phyloP scores from a whole-genome alignment of 2,888 invertebrate species.

The Orthonychiurus folsomi region DNA sequence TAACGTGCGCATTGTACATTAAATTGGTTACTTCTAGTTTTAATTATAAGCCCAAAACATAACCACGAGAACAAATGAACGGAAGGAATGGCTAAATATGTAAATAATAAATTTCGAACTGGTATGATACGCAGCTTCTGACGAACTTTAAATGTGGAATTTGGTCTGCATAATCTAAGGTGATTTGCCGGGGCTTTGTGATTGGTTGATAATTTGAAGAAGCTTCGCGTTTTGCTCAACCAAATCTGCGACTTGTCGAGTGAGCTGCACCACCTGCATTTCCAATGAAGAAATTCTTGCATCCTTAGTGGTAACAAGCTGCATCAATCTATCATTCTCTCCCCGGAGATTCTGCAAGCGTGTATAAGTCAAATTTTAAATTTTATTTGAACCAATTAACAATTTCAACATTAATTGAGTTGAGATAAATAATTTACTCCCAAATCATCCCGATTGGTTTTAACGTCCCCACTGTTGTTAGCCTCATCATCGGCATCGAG shows the following conservation, averaged over 20 bases:
- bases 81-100: too few relatives aligned
- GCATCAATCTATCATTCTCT: slow-evolving; percentile 34
- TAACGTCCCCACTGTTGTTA: slow-evolving; percentile 43
- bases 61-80: too few relatives aligned
- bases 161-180: too few relatives aligned
- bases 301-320: slow-evolving; percentile 34
- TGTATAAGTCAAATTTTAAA: too few relatives aligned
- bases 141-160: too few relatives aligned
- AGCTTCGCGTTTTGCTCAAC: slow-evolving; percentile 39
- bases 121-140: too few relatives aligned
- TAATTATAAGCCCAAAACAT: too few relatives aligned
- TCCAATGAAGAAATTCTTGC: slow-evolving; percentile 38
- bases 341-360: slow-evolving; percentile 21
- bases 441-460: slow-evolving; percentile 11
- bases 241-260: slow-evolving; percentile 37
- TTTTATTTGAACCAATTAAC: background rate
- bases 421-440: background rate
- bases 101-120: too few relatives aligned
- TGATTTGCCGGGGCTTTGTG: too few relatives aligned
- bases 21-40: too few relatives aligned
- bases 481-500: slow-evolving; percentile 55
- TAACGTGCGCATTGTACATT: too few relatives aligned
- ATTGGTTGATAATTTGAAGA: slow-evolving; percentile 10
- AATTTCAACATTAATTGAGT: background rate
- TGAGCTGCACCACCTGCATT: slow-evolving; percentile 38